Conservation (phyloP, 2,113 vertebrate genomes). For the Natator depressus region DNA sequence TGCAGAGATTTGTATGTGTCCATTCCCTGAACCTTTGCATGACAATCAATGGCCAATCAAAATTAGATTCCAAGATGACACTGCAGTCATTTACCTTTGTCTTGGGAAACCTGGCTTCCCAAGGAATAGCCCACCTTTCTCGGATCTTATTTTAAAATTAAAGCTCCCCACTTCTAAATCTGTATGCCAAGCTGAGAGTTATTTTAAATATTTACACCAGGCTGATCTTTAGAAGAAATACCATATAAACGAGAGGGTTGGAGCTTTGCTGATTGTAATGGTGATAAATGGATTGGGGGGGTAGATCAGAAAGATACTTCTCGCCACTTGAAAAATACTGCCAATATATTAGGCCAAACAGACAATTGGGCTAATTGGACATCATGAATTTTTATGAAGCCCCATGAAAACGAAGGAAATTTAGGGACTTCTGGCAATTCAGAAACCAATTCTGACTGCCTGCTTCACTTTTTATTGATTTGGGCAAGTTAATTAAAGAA, state of each 20-base stretch:
- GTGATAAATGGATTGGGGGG: background rate
- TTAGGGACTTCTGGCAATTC: background rate
- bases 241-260: background rate
- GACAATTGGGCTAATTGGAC: background rate
- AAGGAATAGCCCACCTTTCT: background rate
- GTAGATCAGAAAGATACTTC: background rate
- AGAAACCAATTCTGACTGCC: background rate
- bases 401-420: conserved; percentile 11
- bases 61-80: no score
- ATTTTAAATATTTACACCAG: conserved; percentile 5
- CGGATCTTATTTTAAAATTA: background rate
- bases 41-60: no score
- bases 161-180: background rate
- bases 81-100: no score
- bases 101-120: background rate
- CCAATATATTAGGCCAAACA: background rate
- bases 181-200: background rate
- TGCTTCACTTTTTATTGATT: background rate
- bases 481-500: background rate
- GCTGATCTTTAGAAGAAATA: background rate
- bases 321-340: background rate
- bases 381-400: conserved; percentile 2
- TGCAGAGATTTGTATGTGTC: rapidly evolving
- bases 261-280: background rate
- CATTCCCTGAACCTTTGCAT: background rate